Conservation (phyloP, 2,113 vertebrate genomes). For the Reinhardtius hippoglossoides region DNA sequence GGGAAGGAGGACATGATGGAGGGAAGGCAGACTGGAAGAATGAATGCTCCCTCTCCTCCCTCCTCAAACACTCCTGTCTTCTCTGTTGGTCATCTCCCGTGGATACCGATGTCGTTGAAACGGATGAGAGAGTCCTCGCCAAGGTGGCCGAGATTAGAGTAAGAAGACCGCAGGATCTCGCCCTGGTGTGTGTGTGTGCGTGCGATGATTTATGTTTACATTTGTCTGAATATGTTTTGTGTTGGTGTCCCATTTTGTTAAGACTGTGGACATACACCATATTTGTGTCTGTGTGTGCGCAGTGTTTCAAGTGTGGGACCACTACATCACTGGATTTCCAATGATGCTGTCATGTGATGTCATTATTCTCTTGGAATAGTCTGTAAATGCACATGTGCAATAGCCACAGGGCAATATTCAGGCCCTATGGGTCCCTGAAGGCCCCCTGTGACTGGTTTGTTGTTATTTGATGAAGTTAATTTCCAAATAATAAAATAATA, state of each 20-base stretch:
- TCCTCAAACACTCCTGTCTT: conserved; percentile 78
- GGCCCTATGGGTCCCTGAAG: neutral
- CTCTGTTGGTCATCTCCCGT: conserved; percentile 76
- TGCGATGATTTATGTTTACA: neutral
- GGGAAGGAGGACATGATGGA: conserved; percentile 56
- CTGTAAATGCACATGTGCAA: neutral
- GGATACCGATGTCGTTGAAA: conserved; percentile 66
- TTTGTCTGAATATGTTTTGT: neutral
- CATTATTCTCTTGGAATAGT: neutral
- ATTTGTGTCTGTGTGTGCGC: neutral
- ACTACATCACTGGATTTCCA: conserved; percentile 45
- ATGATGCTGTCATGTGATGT: conserved; percentile 49
- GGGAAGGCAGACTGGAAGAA: conserved; percentile 69
- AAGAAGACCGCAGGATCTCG: conserved; percentile 77
- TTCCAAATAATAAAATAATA: too few relatives aligned
- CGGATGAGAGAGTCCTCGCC: conserved; percentile 62
- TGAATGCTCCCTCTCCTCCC: conserved; percentile 66
- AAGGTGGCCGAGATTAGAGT: conserved; percentile 78
- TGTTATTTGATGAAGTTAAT: too few relatives aligned
- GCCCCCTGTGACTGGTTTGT: neutral
- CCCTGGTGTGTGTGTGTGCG: conserved; percentile 73
- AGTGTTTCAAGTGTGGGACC: conserved; percentile 7
- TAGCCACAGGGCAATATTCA: neutral
- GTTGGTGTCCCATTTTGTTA: neutral
- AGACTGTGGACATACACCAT: neutral